phyloP scores from a whole-genome alignment of 2,113 vertebrate species.

The Herpetotheres cachinnans region DNA sequence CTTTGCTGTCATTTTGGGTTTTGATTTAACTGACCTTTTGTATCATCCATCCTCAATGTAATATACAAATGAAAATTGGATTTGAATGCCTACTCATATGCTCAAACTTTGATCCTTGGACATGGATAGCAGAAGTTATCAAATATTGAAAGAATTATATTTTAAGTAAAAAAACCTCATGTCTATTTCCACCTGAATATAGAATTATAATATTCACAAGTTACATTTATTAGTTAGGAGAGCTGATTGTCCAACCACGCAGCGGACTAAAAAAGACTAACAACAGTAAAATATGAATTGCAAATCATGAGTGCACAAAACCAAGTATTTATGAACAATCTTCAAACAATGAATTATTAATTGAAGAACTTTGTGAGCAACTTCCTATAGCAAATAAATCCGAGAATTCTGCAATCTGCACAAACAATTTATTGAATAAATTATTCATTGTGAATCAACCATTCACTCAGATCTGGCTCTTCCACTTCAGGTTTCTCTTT shows the following conservation, averaged over 20 bases:
- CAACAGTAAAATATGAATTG: constrained; percentile 12
- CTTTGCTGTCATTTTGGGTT: background rate
- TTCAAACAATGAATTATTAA: constrained; percentile 52
- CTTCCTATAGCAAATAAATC: constrained; percentile 45
- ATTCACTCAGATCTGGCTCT: background rate
- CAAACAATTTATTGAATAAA: constrained; percentile 57
- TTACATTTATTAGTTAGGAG: background rate
- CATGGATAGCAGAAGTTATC: background rate
- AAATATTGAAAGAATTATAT: background rate
- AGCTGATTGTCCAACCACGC: background rate
- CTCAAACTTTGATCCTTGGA: background rate
- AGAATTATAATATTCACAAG: background rate
- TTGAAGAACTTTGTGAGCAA: constrained; percentile 43
- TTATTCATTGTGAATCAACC: constrained; percentile 18
- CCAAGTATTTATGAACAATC: constrained; percentile 24
- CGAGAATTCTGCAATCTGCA: constrained; percentile 4
- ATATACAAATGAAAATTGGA: background rate
- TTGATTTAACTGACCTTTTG: constrained; percentile 16
- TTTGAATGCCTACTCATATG: background rate
- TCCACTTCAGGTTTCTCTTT: background rate
- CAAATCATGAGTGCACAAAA: background rate
- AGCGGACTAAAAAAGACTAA: background rate
- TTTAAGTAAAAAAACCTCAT: background rate
- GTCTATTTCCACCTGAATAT: background rate
- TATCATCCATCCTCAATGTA: background rate